Conservation (phyloP, 2,113 vertebrate genomes). For the Corythoichthys intestinalis region DNA sequence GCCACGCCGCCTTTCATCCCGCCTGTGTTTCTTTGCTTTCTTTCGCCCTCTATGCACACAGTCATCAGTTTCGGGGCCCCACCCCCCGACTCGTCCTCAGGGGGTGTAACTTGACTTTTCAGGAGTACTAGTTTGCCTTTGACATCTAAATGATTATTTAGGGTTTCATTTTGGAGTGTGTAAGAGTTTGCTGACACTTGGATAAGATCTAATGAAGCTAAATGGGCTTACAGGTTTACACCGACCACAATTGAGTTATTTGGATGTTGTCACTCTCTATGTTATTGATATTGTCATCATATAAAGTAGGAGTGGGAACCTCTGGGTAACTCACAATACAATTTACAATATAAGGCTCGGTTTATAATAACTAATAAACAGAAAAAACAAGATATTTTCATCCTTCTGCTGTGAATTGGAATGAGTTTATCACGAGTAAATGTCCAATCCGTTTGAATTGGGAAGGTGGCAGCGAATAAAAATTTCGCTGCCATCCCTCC, state of each 20-base stretch:
- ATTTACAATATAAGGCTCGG: no score
- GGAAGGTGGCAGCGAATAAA: no score
- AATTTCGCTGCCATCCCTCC: no score
- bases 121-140: slow-evolving; percentile 68
- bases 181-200: slow-evolving; percentile 22
- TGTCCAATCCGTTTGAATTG: no score
- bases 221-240: background rate
- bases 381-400: no score
- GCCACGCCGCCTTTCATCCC: slow-evolving; percentile 72
- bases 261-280: background rate
- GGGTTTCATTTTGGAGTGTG: slow-evolving; percentile 32
- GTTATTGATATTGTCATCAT: background rate
- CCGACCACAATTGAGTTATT: background rate
- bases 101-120: slow-evolving; percentile 59
- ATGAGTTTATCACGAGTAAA: no score
- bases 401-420: no score
- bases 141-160: slow-evolving; percentile 63
- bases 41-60: slow-evolving; percentile 69
- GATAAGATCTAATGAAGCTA: slow-evolving; percentile 41
- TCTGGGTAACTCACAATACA: background rate
- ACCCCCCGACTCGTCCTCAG: slow-evolving; percentile 43
- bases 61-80: slow-evolving; percentile 72
- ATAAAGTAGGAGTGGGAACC: no score
- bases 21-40: slow-evolving; percentile 70
- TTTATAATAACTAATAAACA: no score